phyloP scores from a whole-genome alignment of 2,113 vertebrate species.

The Bufo bufo region DNA sequence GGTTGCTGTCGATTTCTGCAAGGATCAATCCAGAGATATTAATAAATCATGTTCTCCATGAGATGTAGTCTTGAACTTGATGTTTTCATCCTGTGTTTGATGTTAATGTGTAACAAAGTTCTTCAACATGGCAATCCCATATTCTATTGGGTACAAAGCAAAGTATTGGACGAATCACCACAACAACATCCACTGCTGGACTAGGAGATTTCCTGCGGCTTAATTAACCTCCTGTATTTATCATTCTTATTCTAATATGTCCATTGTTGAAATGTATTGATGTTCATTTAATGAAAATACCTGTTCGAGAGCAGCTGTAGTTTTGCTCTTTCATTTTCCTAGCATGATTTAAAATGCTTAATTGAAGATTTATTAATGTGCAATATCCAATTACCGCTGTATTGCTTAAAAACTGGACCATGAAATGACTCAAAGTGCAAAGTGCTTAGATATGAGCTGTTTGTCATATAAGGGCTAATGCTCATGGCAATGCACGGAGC shows the following conservation, averaged over 20 bases:
- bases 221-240: conserved; percentile 43
- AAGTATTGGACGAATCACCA: conserved; percentile 15
- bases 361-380: conserved; percentile 24
- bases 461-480: not conserved
- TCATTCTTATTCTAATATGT: conserved; percentile 7
- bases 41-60: conserved; percentile 25
- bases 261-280: conserved; percentile 40
- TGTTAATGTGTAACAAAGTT: conserved; percentile 12
- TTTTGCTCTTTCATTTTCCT: not conserved
- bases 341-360: conserved; percentile 5
- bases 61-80: not conserved
- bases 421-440: not conserved
- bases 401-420: not conserved
- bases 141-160: not conserved
- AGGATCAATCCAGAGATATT: conserved; percentile 48
- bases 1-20: conserved; percentile 61
- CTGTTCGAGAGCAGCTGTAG: not conserved
- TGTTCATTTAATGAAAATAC: conserved; percentile 33
- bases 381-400: not conserved
- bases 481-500: not conserved
- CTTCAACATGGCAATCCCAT: conserved; percentile 1
- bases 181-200: conserved; percentile 1
- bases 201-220: not conserved
- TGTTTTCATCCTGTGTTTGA: conserved; percentile 33
- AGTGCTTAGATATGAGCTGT: not conserved